Evolutionary conservation across 2,113 vertebrate genomes (phyloP).

Genomic region (Brachirus orientalis): DNA sequence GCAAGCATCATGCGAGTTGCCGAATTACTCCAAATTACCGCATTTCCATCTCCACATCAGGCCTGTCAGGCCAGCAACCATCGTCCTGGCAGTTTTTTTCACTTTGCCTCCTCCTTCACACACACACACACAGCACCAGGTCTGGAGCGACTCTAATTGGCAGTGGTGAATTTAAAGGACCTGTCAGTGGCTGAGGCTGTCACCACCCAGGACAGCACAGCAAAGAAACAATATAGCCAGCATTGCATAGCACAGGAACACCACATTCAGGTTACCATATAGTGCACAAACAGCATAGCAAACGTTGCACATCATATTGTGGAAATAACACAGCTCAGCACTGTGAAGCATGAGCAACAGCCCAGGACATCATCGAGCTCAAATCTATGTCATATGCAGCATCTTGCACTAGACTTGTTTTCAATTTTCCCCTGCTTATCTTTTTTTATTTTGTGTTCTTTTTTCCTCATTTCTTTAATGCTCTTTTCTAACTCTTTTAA

Average conservation of each 20-base stretch:
- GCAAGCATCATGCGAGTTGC: slow-evolving; percentile 80
- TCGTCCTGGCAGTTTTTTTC: slow-evolving; percentile 54
- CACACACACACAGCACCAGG: slow-evolving; percentile 66
- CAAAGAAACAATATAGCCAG: slow-evolving; percentile 71
- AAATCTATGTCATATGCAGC: slow-evolving; percentile 5
- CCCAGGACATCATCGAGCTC: slow-evolving; percentile 18
- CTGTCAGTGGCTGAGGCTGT: slow-evolving; percentile 77
- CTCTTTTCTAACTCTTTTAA: slow-evolving; percentile 7
- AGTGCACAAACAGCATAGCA: slow-evolving; percentile 31
- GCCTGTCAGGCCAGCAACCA: slow-evolving; percentile 81
- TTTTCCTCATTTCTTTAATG: slow-evolving; percentile 13
- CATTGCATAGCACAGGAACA: slow-evolving; percentile 38
- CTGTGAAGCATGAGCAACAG: slow-evolving; percentile 7
- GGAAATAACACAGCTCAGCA: slow-evolving; percentile 38
- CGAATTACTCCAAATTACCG: slow-evolving; percentile 87
- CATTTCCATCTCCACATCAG: slow-evolving; percentile 85
- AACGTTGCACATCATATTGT: slow-evolving; percentile 43
- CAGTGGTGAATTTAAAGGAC: slow-evolving; percentile 82
- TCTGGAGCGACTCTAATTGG: slow-evolving; percentile 84
- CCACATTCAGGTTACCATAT: slow-evolving; percentile 39
- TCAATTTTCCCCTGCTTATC: neutral
- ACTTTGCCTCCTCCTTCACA: slow-evolving; percentile 26
- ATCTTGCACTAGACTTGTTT: slow-evolving; percentile 8
- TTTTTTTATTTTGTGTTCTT: slow-evolving; percentile 3
- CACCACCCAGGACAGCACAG: slow-evolving; percentile 73